Percentiles rank a stretch among this genome's conserved stretches.
Conservation (phyloP, 2,113 vertebrate species). For the Hiodon tergisus region DNA sequence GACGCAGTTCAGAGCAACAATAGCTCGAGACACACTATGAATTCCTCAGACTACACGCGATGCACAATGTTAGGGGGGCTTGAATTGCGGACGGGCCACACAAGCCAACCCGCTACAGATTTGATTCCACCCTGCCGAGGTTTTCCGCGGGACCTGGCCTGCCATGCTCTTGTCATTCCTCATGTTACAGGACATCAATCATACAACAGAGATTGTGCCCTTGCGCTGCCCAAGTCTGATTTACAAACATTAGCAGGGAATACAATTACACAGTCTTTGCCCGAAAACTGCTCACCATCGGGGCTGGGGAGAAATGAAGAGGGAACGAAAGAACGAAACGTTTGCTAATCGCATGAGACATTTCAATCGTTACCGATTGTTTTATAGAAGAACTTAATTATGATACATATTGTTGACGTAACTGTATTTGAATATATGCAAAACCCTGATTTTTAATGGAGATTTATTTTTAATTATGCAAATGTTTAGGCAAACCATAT, state of each 20-base stretch:
- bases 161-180: conserved; percentile 75
- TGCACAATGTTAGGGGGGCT: conserved; percentile 54
- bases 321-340: conserved; percentile 12
- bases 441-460: not conserved
- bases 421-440: not conserved
- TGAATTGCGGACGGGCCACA: conserved; percentile 63
- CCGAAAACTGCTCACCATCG: conserved; percentile 47
- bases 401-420: not conserved
- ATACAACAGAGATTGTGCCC: conserved; percentile 72
- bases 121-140: conserved; percentile 50
- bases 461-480: not conserved
- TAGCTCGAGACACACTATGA: conserved; percentile 35
- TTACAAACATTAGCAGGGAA: conserved; percentile 87
- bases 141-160: conserved; percentile 56
- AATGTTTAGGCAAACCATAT: not conserved
- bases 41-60: conserved; percentile 54
- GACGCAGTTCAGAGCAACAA: conserved; percentile 29
- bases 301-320: conserved; percentile 18
- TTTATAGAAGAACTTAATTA: not conserved
- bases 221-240: conserved; percentile 74
- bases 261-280: conserved; percentile 72
- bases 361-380: conserved; percentile 14
- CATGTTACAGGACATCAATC: conserved; percentile 84
- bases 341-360: conserved; percentile 19
- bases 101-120: conserved; percentile 61